Base-by-base conservation (phyloP, 2,113 vertebrate species). In the Rissa tridactyla region DNA sequence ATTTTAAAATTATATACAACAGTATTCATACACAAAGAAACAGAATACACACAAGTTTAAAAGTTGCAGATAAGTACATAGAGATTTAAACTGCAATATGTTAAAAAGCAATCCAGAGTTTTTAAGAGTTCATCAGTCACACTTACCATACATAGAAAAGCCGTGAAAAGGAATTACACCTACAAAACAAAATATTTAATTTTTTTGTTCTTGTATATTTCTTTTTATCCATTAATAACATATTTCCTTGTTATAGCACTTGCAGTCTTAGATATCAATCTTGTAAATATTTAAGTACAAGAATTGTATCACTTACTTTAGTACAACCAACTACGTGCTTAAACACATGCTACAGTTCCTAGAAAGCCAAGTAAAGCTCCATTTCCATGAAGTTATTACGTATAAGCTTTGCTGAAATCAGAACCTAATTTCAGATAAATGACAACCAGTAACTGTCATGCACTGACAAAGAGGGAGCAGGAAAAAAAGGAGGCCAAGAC, bases 91-190 rank as follows among this genome's bases (percentile, higher is more conserved):
- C 10, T 84, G n/a, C 57, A 82, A 51, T 89, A 84, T 15, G 18
- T 58, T 81, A 86, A 87, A 78, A 81, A 90, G 38, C 52, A 90
- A 60, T 75, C 21, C 75, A 16, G 29, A 94, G 36, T 29, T 84
- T 51, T 71, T 79, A 62, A 62, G 61, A 76, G 47, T 69, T 71
- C 77, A 13, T 47, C 40, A 91, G 61, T 40, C 46, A 87, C 69
- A 99, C 99, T 98, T 98, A 99, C 99, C 99, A 84, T 99, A 99
- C 99, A 99, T 99, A 73, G 99, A 99, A 97, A 99, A 99, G 64
- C 99, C 99, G 46, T 99, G 99, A 85, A 99, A 99, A 64, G 99
- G 99, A 86, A 99, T 99, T 7, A 99, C 99, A 97, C 99, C 99
- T 99, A 97, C 40, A 97, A 97, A 96, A 97, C 25, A 98, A 87